Conservation (phyloP, 1,140 invertebrate species). For the Asobara japonica region DNA sequence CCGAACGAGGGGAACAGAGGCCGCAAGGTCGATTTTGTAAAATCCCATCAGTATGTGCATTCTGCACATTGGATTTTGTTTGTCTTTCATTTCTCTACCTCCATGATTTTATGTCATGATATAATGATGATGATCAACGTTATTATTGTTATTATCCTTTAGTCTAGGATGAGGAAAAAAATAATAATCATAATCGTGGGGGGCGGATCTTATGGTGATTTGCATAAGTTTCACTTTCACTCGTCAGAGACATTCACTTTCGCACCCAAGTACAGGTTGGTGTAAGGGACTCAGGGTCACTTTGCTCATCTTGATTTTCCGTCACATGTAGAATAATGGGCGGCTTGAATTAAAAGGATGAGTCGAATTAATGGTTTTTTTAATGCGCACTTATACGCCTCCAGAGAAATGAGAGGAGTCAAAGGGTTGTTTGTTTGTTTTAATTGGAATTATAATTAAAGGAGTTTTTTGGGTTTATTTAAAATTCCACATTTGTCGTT, state of each 20-base stretch:
- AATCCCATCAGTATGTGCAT: neutral
- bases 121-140: no score
- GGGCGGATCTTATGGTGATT: neutral
- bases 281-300: neutral
- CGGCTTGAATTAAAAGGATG: no score
- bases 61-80: neutral
- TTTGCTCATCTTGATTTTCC: conserved; percentile 21
- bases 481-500: no score
- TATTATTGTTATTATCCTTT: no score
- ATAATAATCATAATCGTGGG: neutral
- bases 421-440: no score
- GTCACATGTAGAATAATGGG: no score
- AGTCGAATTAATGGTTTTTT: no score
- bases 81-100: neutral
- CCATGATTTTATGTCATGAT: neutral
- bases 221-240: conserved; percentile 38
- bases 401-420: no score
- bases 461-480: no score
- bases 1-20: conserved; percentile 34
- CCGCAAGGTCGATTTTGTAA: conserved; percentile 16
- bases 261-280: conserved; percentile 2
- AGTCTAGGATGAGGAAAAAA: neutral
- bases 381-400: no score
- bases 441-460: no score
- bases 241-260: neutral